Percentiles rank a stretch among this genome's conserved stretches.
These are phyloP conservation scores for Pandion haliaetus DNA, from an alignment of 2,113 vertebrate species.

Conservation along the genomic window DNA sequence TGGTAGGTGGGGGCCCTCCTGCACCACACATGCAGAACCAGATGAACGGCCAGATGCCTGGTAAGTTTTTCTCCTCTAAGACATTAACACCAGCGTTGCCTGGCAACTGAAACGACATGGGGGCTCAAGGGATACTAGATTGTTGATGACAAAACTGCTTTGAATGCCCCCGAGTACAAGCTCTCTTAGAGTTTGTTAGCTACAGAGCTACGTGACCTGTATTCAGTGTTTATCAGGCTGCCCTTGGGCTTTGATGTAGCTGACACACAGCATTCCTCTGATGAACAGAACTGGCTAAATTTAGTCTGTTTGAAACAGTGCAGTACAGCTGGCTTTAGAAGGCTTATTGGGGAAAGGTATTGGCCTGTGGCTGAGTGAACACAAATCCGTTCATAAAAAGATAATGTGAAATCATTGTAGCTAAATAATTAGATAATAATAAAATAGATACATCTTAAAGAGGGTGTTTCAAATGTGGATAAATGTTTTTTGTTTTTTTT, in stretches of 20 bases:
- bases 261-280: constrained; percentile 82
- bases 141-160: constrained; percentile 88
- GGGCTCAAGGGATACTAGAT: constrained; percentile 84
- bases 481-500: neutral
- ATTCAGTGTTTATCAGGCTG: constrained; percentile 83
- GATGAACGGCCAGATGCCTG: constrained; percentile 99
- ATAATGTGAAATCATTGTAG: constrained; percentile 4
- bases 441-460: neutral
- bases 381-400: constrained; percentile 62
- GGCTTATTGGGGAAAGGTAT: constrained; percentile 65
- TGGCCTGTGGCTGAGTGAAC: constrained; percentile 64
- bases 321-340: constrained; percentile 75
- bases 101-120: constrained; percentile 87
- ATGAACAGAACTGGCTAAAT: constrained; percentile 85
- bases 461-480: neutral
- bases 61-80: constrained; percentile 84
- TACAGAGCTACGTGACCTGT: constrained; percentile 86
- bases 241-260: constrained; percentile 83
- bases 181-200: constrained; percentile 83
- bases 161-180: constrained; percentile 80
- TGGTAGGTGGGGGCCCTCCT: constrained; percentile 92
- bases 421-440: constrained; percentile 31
- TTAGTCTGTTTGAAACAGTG: constrained; percentile 81
- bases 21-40: constrained; percentile 97
- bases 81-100: constrained; percentile 87